phyloP scores from a whole-genome alignment of 2,888 invertebrate species.

The Lasioglossum zephyrum region DNA sequence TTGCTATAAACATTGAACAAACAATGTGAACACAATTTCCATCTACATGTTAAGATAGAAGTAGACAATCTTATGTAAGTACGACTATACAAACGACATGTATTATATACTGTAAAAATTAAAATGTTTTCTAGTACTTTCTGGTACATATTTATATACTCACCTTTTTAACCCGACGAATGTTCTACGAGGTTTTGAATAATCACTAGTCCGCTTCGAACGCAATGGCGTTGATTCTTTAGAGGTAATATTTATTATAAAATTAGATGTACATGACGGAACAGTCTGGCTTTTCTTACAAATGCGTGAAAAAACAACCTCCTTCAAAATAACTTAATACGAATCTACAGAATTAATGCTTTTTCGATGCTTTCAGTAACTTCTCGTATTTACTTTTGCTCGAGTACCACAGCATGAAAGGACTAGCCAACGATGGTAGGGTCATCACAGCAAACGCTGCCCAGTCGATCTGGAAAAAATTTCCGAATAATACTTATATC shows the following conservation, averaged over 20 bases:
- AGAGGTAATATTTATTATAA: constrained; percentile 82
- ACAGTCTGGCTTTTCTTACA: constrained; percentile 78
- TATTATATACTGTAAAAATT: constrained; percentile 36
- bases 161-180: background rate
- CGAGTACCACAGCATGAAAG: constrained; percentile 96
- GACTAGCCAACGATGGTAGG: constrained; percentile 96
- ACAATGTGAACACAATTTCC: constrained; percentile 13
- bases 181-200: background rate
- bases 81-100: constrained; percentile 21
- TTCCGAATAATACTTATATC: background rate
- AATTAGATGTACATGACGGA: constrained; percentile 74
- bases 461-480: constrained; percentile 91
- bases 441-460: constrained; percentile 98
- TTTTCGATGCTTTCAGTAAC: constrained; percentile 89
- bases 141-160: background rate
- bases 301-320: constrained; percentile 70
- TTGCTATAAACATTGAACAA: constrained; percentile 9
- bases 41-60: constrained; percentile 8
- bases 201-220: background rate
- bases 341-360: constrained; percentile 80
- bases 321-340: constrained; percentile 59
- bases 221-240: constrained; percentile 44
- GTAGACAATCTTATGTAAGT: constrained; percentile 31
- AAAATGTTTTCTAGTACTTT: constrained; percentile 29
- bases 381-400: constrained; percentile 98